These are phyloP conservation scores for Drosophila fulvimacula DNA, from an alignment of 2,888 invertebrate genomes.

Conservation along the genomic window DNA sequence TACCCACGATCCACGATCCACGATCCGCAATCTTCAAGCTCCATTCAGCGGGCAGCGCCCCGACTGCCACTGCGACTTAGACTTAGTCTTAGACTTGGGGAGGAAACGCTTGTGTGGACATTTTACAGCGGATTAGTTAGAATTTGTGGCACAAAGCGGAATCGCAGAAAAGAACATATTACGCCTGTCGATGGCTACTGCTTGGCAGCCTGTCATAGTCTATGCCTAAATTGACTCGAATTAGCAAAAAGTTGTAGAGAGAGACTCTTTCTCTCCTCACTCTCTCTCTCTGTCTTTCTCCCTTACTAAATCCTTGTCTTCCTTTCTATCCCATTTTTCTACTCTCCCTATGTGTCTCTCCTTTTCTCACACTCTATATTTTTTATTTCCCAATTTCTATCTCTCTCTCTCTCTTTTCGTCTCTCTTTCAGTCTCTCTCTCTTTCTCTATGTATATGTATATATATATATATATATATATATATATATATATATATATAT, in stretches of 20 bases:
- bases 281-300: background rate
- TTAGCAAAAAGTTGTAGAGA: slow-evolving; percentile 37
- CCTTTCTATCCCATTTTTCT: background rate
- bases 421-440: background rate
- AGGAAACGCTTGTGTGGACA: slow-evolving; percentile 59
- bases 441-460: background rate
- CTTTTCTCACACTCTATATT: background rate
- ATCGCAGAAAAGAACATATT: slow-evolving; percentile 40
- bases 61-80: slow-evolving; percentile 2
- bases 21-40: slow-evolving; percentile 17
- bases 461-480: too few relatives aligned
- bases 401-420: background rate
- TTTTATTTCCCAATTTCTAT: background rate
- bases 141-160: slow-evolving; percentile 66
- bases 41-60: slow-evolving; percentile 1
- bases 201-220: slow-evolving; percentile 41
- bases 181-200: background rate
- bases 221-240: slow-evolving; percentile 62
- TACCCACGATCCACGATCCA: slow-evolving; percentile 45
- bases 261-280: background rate
- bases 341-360: background rate
- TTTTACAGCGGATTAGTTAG: slow-evolving; percentile 76
- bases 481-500: too few relatives aligned
- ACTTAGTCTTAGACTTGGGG: background rate
- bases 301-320: background rate